Percentiles rank a stretch among this genome's conserved stretches.
Evolutionary conservation across 2,888 invertebrate species (phyloP).

Genomic region (Antitype chi): DNA sequence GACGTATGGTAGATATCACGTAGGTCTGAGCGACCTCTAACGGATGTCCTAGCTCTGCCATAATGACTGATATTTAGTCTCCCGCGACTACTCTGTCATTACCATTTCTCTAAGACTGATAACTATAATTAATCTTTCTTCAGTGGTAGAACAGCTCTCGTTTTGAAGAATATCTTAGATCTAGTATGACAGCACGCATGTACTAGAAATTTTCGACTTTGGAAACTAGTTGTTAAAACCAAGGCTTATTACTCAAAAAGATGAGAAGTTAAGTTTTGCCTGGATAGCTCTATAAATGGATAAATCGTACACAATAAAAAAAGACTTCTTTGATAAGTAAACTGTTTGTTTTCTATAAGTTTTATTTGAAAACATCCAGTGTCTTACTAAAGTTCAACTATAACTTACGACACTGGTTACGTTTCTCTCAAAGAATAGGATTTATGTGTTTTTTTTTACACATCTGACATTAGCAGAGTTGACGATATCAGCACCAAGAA

Average conservation of each 20-base stretch:
- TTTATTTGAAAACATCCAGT: too few relatives aligned
- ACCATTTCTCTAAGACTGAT: slow-evolving; percentile 39
- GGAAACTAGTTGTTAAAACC: not conserved
- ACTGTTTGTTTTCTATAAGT: too few relatives aligned
- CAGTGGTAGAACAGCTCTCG: slow-evolving; percentile 28
- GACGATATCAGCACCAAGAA: too few relatives aligned
- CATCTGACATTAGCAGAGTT: too few relatives aligned
- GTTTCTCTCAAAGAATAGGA: too few relatives aligned
- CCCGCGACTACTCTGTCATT: slow-evolving; percentile 26
- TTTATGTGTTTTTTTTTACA: too few relatives aligned
- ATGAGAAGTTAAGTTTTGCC: not conserved
- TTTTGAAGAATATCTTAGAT: slow-evolving; percentile 13
- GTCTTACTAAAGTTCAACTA: too few relatives aligned
- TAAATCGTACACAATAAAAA: not conserved
- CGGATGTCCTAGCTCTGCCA: slow-evolving; percentile 19
- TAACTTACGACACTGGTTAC: too few relatives aligned
- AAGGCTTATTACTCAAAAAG: not conserved
- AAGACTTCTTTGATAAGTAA: not conserved
- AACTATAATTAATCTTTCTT: slow-evolving; percentile 51
- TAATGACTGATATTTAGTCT: slow-evolving; percentile 29
- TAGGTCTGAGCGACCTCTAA: not conserved
- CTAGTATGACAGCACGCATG: not conserved
- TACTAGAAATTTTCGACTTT: slow-evolving; percentile 17
- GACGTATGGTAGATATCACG: not conserved
- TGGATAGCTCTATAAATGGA: not conserved